A percentile compares a stretch with the other conserved stretches of the same genome.
phyloP scores from a whole-genome alignment of 2,113 vertebrate species.

The Axis porcinus region DNA sequence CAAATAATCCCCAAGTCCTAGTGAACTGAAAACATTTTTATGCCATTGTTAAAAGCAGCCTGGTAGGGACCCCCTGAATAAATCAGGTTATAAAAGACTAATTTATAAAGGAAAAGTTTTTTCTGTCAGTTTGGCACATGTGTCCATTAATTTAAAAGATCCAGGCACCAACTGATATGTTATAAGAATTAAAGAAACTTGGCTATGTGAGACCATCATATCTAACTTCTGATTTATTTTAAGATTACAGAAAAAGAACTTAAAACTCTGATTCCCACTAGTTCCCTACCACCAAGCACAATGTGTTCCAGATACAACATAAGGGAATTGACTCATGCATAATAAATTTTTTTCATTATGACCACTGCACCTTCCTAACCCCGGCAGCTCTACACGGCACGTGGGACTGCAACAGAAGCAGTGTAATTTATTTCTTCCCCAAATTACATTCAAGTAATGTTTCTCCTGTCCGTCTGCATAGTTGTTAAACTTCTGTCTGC shows the following conservation, averaged over 20 bases:
- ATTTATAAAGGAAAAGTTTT: not conserved
- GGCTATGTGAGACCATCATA: not conserved
- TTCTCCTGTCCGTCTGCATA: not conserved
- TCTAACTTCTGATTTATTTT: slow-evolving; percentile 4
- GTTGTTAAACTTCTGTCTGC: not conserved
- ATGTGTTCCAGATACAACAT: not conserved
- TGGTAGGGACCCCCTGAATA: not conserved
- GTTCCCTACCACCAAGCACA: not conserved
- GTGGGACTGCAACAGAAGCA: not conserved
- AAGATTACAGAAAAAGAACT: slow-evolving; percentile 10
- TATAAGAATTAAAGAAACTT: not conserved
- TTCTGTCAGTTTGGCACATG: not conserved
- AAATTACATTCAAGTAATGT: not conserved
- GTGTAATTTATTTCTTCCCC: not conserved
- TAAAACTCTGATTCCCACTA: slow-evolving; percentile 12
- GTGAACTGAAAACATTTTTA: not conserved
- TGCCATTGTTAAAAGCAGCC: not conserved
- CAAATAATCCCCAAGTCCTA: not conserved
- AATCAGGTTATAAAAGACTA: not conserved
- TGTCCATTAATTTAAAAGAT: not conserved
- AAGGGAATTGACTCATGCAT: slow-evolving; percentile 34
- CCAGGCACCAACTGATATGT: not conserved
- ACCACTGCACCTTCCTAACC: not conserved
- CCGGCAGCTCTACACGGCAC: not conserved
- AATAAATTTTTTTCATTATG: slow-evolving; percentile 37